Percentiles rank a stretch among this genome's conserved stretches.
These are phyloP conservation scores for Parapsyche elsis DNA, from an alignment of 1,140 invertebrate genomes.

Conservation along the genomic window DNA sequence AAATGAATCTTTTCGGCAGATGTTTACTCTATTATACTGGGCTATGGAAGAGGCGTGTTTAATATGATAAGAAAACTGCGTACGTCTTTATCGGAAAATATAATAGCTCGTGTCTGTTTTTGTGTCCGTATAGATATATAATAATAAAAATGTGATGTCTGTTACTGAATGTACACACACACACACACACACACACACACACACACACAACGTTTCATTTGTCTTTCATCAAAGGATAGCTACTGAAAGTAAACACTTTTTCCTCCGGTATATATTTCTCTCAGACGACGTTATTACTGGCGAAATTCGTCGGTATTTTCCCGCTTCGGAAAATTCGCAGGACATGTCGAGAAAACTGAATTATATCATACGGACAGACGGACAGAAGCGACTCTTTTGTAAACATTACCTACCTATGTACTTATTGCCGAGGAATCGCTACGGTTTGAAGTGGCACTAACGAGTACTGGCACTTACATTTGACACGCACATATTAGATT, in stretches of 20 bases:
- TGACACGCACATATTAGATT: no score
- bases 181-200: background rate
- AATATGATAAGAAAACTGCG: slow-evolving; percentile 29
- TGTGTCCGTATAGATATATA: background rate
- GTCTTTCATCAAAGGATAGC: slow-evolving; percentile 33
- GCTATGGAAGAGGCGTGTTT: background rate
- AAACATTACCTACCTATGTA: background rate
- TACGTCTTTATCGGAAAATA: slow-evolving; percentile 20
- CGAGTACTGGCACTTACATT: background rate
- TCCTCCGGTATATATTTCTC: background rate
- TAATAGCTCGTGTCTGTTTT: background rate
- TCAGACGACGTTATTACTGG: background rate
- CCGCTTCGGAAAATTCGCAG: background rate
- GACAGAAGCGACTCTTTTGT: background rate
- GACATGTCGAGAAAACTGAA: slow-evolving; percentile 25
- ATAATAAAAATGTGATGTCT: background rate
- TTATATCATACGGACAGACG: background rate
- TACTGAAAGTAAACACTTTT: slow-evolving; percentile 29
- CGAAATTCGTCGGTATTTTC: slow-evolving; percentile 2
- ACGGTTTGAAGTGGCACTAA: slow-evolving; percentile 1
- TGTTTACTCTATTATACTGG: slow-evolving; percentile 30
- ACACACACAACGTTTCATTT: slow-evolving; percentile 23
- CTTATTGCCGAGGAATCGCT: background rate
- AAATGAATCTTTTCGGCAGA: slow-evolving; percentile 19
- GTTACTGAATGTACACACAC: background rate